Conservation (phyloP, 2,888 invertebrate genomes). For the Priocnemis perturbator region DNA sequence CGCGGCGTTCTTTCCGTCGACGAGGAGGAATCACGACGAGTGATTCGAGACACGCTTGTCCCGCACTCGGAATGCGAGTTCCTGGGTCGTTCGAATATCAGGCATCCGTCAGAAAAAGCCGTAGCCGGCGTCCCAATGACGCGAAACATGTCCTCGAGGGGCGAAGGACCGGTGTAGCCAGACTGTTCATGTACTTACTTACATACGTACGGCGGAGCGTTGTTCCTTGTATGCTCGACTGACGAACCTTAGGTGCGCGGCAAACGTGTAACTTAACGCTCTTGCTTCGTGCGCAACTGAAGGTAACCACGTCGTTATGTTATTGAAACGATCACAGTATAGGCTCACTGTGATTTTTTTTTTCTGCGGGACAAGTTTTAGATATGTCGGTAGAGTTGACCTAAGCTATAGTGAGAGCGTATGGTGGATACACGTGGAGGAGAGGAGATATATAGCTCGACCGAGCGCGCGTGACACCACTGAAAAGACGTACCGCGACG, state of each 20-base stretch:
- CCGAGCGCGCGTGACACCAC: too few species aligned
- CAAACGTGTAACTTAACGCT: too few species aligned
- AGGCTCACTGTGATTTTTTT: too few species aligned
- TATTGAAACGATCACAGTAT: too few species aligned
- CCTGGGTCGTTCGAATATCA: slow-evolving; percentile 49
- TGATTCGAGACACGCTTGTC: slow-evolving; percentile 55
- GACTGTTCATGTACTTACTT: slow-evolving; percentile 30
- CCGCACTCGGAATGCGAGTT: slow-evolving; percentile 53
- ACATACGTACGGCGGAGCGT: slow-evolving; percentile 1
- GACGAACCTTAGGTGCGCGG: background rate
- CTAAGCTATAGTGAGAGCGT: too few species aligned
- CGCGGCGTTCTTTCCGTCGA: slow-evolving; percentile 38
- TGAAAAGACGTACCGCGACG: too few species aligned
- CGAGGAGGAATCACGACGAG: slow-evolving; percentile 45
- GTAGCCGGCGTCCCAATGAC: slow-evolving; percentile 34
- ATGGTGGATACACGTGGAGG: too few species aligned
- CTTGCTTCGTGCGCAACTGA: too few species aligned
- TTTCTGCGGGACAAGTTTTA: too few species aligned
- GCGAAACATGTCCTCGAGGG: slow-evolving; percentile 40
- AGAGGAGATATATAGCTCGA: too few species aligned
- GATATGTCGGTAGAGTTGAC: too few species aligned
- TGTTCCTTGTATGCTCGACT: background rate
- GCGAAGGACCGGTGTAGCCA: slow-evolving; percentile 38
- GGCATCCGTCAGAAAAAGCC: slow-evolving; percentile 46
- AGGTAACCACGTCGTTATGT: too few species aligned